Conservation (phyloP, 2,113 vertebrate genomes). For the Notothenia rossii region DNA sequence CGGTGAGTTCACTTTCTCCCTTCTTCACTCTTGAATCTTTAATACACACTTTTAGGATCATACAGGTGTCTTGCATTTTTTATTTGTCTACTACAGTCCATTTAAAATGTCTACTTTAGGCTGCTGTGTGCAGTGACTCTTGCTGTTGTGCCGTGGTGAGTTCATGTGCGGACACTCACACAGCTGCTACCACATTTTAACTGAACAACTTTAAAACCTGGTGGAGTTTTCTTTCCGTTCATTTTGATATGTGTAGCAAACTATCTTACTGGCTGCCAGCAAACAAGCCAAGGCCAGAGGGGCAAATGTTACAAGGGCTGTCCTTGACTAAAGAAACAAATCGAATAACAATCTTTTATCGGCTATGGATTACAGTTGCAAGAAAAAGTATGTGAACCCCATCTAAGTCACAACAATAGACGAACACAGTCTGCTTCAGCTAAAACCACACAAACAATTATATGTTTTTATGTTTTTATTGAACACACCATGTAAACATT, state of each 20-base stretch:
- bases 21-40: conserved; percentile 22
- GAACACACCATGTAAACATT: no score
- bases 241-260: no score
- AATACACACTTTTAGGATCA: conserved; percentile 4
- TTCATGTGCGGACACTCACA: not conserved
- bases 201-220: not conserved
- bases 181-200: not conserved
- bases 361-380: no score
- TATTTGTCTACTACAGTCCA: conserved; percentile 3
- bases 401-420: no score
- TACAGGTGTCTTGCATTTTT: not conserved
- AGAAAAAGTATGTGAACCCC: no score
- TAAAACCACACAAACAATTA: no score
- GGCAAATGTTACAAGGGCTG: not conserved
- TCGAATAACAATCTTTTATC: no score
- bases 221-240: no score
- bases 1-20: not conserved
- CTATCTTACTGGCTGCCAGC: no score
- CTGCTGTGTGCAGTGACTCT: not conserved
- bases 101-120: not conserved
- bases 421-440: no score
- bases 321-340: not conserved
- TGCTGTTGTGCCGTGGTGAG: not conserved
- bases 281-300: no score
- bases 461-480: no score